Evolutionary conservation across 2,888 invertebrate species (phyloP), one percentile per base, ranked within the genome.

Genomic region (Netelia virgata): DNA sequence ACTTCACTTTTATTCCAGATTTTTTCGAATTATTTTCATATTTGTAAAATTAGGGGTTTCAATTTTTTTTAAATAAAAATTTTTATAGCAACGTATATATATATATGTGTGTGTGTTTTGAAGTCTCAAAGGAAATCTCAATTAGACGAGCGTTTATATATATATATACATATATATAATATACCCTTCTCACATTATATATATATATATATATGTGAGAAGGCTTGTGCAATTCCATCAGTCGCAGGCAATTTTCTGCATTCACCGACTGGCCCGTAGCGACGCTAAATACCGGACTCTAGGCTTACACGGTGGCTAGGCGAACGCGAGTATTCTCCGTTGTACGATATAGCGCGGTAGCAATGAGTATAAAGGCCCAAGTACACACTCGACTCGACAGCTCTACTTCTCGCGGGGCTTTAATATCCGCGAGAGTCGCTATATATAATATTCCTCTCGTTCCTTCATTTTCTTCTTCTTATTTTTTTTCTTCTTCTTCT

Each of bases 241-340:
- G 73, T 78, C 55, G 73, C 23, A 18, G 41, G 77, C 77, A 78
- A 73, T 82, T 73, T 82, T 82, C 66, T 72, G 47, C 53, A 66
- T 64, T 82, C 66, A n/a, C 18, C 72, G 66, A 5, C 28, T 69
- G 61, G 20, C 36, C 47, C 47, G 53, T 14, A 18, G 68, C 68
- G 28, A 55, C 14, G 59, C 63, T 70, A 75, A 47, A 82, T 75
- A 68, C 68, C 28, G 68, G 59, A 36, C 69, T 77, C 28, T 68
- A 14, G 43, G 69, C 69, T 72, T 57, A 59, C 57, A 59, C 69
- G 28, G 5, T 28, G 28, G 28, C 47, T 77, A 61, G 77, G 50
- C 36, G 59, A 68, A 16, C 66, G 43, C 18, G n/a, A 5, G 5
- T 28, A 28, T 5, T 28, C 28, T 3, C 23, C 43, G 16, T 36